These are phyloP conservation scores for Gastrophryne carolinensis DNA, from an alignment of 2,797 vertebrate genomes.

Conservation along the genomic window DNA sequence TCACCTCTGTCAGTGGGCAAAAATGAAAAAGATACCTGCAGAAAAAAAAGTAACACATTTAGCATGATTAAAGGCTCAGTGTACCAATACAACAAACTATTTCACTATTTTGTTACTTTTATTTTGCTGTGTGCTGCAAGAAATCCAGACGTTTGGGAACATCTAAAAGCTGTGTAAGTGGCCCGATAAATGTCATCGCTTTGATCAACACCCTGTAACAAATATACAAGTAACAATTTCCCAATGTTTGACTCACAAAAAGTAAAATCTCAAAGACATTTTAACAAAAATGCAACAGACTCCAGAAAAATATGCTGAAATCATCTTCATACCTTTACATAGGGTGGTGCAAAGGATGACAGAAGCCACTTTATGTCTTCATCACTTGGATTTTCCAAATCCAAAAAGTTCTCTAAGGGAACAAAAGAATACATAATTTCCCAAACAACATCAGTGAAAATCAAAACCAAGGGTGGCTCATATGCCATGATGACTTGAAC, in stretches of 20 bases:
- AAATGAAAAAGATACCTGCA: constrained; percentile 83
- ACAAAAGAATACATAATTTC: background rate
- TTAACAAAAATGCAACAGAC: background rate
- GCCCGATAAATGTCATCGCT: constrained; percentile 83
- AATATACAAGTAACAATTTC: background rate
- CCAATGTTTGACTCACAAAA: background rate
- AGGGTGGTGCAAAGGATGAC: constrained; percentile 90
- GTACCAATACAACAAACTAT: no score
- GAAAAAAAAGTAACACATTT: background rate
- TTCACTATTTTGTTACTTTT: constrained; percentile 75
- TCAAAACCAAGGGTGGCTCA: no score
- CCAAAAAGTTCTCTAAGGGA: constrained; percentile 78
- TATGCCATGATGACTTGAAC: no score
- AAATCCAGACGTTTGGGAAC: constrained; percentile 79
- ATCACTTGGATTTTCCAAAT: constrained; percentile 81
- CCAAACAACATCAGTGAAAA: no score
- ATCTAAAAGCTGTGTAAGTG: constrained; percentile 88
- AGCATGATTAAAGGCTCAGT: background rate
- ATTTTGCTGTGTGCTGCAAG: constrained; percentile 75
- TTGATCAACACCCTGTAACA: constrained; percentile 80
- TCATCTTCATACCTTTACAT: constrained; percentile 81
- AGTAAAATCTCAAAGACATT: no score
- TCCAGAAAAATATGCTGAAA: background rate
- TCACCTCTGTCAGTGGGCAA: constrained; percentile 85
- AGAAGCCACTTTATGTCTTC: constrained; percentile 85